phyloP scores from a whole-genome alignment of 2,113 vertebrate species.

The Penelope pileata region DNA sequence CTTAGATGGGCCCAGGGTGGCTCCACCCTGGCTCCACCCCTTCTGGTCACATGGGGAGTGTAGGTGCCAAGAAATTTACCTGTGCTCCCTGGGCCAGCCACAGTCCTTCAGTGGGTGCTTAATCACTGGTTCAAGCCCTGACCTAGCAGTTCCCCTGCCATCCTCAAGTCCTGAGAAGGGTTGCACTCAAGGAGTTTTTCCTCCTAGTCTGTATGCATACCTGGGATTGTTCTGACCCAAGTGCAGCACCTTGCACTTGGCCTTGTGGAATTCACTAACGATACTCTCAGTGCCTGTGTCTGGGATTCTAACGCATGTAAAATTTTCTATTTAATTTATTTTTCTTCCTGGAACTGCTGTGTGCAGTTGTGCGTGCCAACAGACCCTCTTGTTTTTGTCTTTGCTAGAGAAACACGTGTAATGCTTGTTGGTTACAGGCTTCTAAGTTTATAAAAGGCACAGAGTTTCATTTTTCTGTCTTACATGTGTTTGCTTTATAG shows the following conservation, averaged over 20 bases:
- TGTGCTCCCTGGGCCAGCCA: too few species aligned
- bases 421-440: too few species aligned
- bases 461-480: neutral
- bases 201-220: neutral
- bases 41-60: too few species aligned
- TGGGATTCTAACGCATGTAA: neutral
- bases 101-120: too few species aligned
- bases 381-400: neutral
- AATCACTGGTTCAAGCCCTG: too few species aligned
- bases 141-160: too few species aligned
- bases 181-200: neutral
- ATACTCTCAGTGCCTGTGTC: rapidly evolving
- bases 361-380: rapidly evolving
- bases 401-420: neutral
- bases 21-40: too few species aligned
- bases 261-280: neutral
- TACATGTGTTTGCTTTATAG: conserved; percentile 68
- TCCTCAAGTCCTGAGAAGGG: neutral
- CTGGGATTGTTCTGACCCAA: neutral
- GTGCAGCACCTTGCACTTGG: neutral
- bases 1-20: too few species aligned
- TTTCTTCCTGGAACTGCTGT: rapidly evolving
- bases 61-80: too few species aligned
- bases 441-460: neutral
- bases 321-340: neutral